Evolutionary conservation across 2,888 invertebrate species (phyloP), one percentile per base, ranked within the genome.

Genomic region (Eurytoma californica): DNA sequence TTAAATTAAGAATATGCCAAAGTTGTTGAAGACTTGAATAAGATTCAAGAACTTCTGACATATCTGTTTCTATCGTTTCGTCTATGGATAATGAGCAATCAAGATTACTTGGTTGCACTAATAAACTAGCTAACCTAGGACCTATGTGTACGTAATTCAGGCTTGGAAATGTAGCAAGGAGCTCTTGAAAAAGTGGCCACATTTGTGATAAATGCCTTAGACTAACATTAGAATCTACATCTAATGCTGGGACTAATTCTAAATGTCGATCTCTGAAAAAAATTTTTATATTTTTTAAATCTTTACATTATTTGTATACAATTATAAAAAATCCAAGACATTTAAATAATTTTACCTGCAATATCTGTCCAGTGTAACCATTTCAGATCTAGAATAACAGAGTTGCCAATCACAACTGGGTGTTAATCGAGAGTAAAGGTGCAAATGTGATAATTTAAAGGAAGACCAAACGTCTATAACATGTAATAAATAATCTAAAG

Each of bases 101-200:
- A 60, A 89, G 85, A 79, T 89, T 90, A 24, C 89, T 91, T 7
- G 89, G 88, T 75, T 91, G 91, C 65, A 92, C 89, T 68, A 93
- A 90, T 60, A 93, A 88, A 83, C 91, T 92, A 60, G 92, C 92
- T 61, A 93, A 86, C 84, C 92, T 90, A 1, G 93, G 93, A 3
- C 93, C 93, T 57, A 92, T 90, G 82, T 92, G 92, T 51, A 93
- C 91, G 83, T 92, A 92, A 91, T 91, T 91, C 60, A 92, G 86
- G 81, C 91, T 91, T 57, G 92, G 91, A 85, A 93, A 93, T 79
- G 91, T 92, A 3, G 92, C 91, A 30, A 92, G 84, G 57, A 92
- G 90, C 84, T 92, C 92, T 84, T 92, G 91, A 82, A 93, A 91
- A 60, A 91, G 88, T 18, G 91, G 89, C 90, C 92, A 92, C 88